phyloP scores from a whole-genome alignment of 2,888 invertebrate genomes.

The Stenchaetothrips biformis region DNA sequence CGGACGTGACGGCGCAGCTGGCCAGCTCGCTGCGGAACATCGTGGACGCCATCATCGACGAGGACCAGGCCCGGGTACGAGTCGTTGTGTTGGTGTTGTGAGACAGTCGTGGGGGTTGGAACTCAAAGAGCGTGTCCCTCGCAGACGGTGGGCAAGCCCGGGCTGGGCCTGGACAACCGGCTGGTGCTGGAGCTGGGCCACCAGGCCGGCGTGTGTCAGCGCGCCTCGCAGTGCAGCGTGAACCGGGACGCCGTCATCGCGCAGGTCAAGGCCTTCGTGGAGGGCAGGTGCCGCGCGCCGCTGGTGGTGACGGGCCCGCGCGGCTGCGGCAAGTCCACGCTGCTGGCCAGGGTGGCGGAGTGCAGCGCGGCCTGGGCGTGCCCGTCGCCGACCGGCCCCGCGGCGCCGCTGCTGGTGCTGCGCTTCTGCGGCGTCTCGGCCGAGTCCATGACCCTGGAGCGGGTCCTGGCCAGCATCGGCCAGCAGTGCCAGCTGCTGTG shows the following conservation, averaged over 20 bases:
- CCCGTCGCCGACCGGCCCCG: conserved; percentile 49
- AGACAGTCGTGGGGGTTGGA: neutral
- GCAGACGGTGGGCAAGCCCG: conserved; percentile 51
- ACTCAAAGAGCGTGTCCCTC: neutral
- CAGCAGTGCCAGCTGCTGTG: conserved; percentile 69
- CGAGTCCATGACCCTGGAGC: conserved; percentile 62
- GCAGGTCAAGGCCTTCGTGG: conserved; percentile 63
- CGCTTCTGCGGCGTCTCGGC: conserved; percentile 64
- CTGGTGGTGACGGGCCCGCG: conserved; percentile 69
- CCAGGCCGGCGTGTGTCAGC: conserved; percentile 67
- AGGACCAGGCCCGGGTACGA: conserved; percentile 52
- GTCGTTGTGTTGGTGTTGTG: neutral
- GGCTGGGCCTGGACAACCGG: conserved; percentile 56
- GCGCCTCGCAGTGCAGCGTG: conserved; percentile 63
- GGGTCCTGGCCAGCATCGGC: conserved; percentile 68
- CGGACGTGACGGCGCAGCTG: conserved; percentile 60
- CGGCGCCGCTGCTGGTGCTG: conserved; percentile 44
- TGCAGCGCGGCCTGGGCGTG: conserved; percentile 37
- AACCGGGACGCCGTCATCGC: conserved; percentile 64
- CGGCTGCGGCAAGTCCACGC: conserved; percentile 80
- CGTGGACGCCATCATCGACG: conserved; percentile 64
- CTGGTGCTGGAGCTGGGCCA: conserved; percentile 64
- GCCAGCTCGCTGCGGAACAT: conserved; percentile 62
- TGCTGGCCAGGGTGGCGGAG: conserved; percentile 67
- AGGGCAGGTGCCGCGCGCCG: conserved; percentile 56